phyloP scores from a whole-genome alignment of 2,888 invertebrate species.

The Stegana nigrithorax region DNA sequence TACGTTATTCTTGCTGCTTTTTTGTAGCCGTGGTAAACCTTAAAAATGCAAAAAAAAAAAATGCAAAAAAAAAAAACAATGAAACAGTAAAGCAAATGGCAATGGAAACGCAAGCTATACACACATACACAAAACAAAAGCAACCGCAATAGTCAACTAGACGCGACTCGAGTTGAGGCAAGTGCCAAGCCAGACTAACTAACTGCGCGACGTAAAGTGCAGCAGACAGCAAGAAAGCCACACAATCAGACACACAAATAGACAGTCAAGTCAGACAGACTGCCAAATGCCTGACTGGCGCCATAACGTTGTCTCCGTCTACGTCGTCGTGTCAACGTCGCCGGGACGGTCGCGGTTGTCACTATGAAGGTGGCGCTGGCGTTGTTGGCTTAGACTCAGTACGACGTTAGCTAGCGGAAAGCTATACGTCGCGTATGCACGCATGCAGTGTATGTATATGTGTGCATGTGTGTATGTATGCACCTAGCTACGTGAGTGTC shows the following conservation, averaged over 20 bases:
- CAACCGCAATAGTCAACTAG: too few relatives aligned
- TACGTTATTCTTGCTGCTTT: background rate
- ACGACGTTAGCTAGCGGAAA: too few relatives aligned
- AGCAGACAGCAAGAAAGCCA: background rate
- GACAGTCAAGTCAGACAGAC: background rate
- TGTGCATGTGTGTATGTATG: too few relatives aligned
- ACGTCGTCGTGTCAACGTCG: slow-evolving; percentile 18
- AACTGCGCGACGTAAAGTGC: background rate
- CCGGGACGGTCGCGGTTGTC: background rate
- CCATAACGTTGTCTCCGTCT: slow-evolving; percentile 56
- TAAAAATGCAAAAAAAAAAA: slow-evolving; percentile 12
- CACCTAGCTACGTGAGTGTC: too few relatives aligned
- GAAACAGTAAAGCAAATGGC: slow-evolving; percentile 12
- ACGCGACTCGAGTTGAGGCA: background rate
- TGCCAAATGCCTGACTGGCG: slow-evolving; percentile 52
- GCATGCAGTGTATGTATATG: too few relatives aligned
- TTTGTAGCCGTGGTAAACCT: slow-evolving; percentile 12
- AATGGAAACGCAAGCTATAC: slow-evolving; percentile 1
- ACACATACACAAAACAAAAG: slow-evolving; percentile 11
- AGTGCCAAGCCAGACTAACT: background rate
- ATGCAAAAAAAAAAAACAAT: slow-evolving; percentile 15
- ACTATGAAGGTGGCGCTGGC: too few relatives aligned
- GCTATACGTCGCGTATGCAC: too few relatives aligned
- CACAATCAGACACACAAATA: too few relatives aligned
- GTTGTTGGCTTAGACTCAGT: too few relatives aligned